Conservation (phyloP, 2,797 vertebrate species). For the Galago senegalensis region DNA sequence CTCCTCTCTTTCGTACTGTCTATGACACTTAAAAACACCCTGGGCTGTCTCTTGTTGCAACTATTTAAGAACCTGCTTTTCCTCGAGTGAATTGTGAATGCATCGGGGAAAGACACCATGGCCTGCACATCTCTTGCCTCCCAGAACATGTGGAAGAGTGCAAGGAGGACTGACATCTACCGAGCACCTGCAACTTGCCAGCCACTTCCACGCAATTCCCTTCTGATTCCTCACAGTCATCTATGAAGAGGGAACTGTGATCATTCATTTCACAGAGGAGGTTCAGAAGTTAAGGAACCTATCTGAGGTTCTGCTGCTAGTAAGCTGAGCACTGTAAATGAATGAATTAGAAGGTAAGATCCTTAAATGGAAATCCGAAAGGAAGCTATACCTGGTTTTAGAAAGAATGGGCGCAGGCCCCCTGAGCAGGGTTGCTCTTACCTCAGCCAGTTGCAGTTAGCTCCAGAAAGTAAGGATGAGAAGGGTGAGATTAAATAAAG, state of each 20-base stretch:
- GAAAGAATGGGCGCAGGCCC: background rate
- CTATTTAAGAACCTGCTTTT: background rate
- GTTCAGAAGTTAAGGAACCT: background rate
- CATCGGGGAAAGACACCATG: background rate
- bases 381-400: background rate
- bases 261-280: background rate
- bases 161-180: background rate
- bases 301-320: background rate
- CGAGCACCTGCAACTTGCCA: background rate
- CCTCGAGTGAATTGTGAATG: background rate
- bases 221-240: background rate
- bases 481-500: background rate
- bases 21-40: background rate
- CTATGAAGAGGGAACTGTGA: background rate
- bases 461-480: background rate
- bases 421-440: background rate
- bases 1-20: background rate
- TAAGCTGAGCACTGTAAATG: background rate
- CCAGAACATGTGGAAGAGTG: background rate
- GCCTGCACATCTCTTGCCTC: background rate
- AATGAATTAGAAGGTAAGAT: background rate
- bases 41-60: background rate
- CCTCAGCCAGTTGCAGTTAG: background rate
- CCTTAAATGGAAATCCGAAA: background rate
- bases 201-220: background rate